Evolutionary conservation across 2,113 vertebrate species (phyloP).

Genomic region (Octodon degus): DNA sequence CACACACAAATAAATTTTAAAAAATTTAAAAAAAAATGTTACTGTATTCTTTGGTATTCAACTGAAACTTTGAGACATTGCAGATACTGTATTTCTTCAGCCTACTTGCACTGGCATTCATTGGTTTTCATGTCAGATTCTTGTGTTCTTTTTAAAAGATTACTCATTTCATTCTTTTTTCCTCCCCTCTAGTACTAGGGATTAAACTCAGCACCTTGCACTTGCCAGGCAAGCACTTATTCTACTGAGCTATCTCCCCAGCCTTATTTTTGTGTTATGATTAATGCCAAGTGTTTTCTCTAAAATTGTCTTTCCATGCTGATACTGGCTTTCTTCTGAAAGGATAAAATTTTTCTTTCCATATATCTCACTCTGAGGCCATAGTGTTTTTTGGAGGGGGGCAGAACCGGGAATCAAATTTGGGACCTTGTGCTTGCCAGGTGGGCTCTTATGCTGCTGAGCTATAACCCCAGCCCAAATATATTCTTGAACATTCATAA

Average conservation of each 20-base stretch:
- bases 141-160: neutral
- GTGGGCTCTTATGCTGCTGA: too few species aligned
- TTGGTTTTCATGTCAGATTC: neutral
- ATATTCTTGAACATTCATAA: neutral
- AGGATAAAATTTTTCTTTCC: neutral
- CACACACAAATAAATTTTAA: too few species aligned
- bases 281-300: neutral
- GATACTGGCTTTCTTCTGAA: neutral
- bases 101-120: neutral
- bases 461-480: too few species aligned
- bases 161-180: too few species aligned
- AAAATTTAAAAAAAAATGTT: too few species aligned
- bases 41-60: slow-evolving; percentile 8
- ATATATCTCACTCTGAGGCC: too few species aligned
- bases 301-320: neutral
- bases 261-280: neutral
- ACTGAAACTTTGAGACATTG: neutral
- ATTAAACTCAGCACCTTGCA: too few species aligned
- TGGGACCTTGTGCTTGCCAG: too few species aligned
- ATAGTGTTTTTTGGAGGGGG: neutral
- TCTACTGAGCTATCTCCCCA: too few species aligned
- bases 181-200: too few species aligned
- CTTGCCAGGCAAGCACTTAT: too few species aligned
- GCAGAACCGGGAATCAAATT: too few species aligned
- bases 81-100: neutral